These are phyloP conservation scores for Hemibagrus guttatus DNA, from an alignment of 2,797 vertebrate species.

Conservation along the genomic window DNA sequence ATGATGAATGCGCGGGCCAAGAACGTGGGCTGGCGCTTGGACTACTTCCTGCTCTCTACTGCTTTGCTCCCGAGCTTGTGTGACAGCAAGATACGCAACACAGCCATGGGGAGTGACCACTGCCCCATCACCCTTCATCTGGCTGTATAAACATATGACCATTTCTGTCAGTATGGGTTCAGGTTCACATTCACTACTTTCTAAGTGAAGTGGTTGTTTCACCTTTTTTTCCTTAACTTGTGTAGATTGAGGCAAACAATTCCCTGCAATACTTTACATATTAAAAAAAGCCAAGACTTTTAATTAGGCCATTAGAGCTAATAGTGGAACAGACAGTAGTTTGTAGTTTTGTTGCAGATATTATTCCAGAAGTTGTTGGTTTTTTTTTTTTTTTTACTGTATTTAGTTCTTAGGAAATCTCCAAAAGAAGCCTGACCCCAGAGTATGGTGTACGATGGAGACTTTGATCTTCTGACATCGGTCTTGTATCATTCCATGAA, in stretches of 20 bases:
- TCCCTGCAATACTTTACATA: not conserved
- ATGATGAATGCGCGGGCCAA: slow-evolving; percentile 89
- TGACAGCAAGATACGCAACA: slow-evolving; percentile 88
- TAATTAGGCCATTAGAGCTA: not conserved
- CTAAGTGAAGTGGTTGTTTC: not conserved
- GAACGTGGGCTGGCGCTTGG: slow-evolving; percentile 90
- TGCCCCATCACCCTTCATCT: slow-evolving; percentile 88
- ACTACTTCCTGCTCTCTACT: slow-evolving; percentile 86
- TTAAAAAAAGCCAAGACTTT: not conserved
- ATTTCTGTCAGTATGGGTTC: not conserved
- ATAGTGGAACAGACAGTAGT: not conserved
- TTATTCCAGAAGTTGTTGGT: too few species aligned
- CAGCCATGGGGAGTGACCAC: slow-evolving; percentile 87
- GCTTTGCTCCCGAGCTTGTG: slow-evolving; percentile 80
- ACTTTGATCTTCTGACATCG: not conserved
- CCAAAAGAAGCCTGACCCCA: not conserved
- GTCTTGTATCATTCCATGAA: not conserved
- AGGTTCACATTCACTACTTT: not conserved
- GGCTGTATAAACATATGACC: slow-evolving; percentile 66
- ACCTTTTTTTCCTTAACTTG: not conserved
- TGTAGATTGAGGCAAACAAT: not conserved
- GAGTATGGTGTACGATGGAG: not conserved
- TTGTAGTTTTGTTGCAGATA: not conserved
- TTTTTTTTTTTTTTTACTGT: not conserved
- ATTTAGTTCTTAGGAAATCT: not conserved